phyloP scores from a whole-genome alignment of 2,113 vertebrate genomes.

The Ophiodon elongatus region DNA sequence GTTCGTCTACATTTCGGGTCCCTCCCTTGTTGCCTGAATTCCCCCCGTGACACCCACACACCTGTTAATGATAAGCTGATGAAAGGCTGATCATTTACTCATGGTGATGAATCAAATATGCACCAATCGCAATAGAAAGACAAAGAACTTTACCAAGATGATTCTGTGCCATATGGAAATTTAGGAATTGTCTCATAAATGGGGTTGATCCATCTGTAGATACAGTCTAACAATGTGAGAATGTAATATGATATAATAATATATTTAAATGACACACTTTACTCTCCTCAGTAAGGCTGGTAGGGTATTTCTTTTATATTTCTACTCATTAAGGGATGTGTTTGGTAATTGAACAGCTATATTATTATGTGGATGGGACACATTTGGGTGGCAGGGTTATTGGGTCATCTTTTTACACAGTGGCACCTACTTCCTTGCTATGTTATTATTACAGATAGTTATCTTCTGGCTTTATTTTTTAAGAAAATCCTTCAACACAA shows the following conservation, averaged over 20 bases:
- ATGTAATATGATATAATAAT: background rate
- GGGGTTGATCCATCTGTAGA: background rate
- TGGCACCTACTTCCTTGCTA: background rate
- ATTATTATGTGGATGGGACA: background rate
- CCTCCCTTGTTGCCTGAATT: background rate
- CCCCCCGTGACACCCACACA: background rate
- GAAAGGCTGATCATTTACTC: background rate
- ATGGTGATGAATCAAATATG: no score
- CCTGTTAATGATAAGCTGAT: background rate
- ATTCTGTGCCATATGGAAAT: background rate
- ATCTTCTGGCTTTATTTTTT: background rate
- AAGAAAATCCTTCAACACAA: no score
- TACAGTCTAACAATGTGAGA: background rate
- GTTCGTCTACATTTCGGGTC: background rate
- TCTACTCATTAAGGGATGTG: background rate
- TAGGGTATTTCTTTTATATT: background rate
- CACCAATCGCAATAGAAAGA: no score
- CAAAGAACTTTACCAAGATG: no score
- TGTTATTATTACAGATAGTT: no score
- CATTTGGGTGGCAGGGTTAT: background rate
- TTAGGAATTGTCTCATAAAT: no score
- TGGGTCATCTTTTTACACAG: background rate
- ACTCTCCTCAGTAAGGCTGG: no score
- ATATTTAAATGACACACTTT: no score
- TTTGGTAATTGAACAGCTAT: background rate